Base-by-base conservation (phyloP, 2,888 invertebrate species). In the Anarsia innoxiella region DNA sequence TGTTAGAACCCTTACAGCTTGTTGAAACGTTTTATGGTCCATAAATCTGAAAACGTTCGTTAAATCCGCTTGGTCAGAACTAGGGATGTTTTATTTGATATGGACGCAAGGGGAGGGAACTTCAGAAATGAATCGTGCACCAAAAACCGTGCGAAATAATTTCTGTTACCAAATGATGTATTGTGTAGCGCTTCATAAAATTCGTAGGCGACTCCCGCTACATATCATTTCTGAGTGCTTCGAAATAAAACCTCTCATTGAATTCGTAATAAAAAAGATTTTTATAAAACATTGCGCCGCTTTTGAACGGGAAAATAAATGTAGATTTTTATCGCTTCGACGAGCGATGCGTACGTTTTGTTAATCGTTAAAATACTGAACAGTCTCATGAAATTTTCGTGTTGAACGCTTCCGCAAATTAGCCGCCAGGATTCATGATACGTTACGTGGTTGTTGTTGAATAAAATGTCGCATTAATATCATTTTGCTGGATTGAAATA, bases 11-110 rank as follows among this genome's bases (percentile, higher is more conserved):
- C 63, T 58, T 59, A 51, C 59, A 62, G 73, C 68, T 69, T 68
- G 73, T 67, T 71, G 68, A 68, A 70, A 66, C 64, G 61, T 58
- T 76, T 75, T 73, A 76, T 74, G 69, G 72, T 51, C 71, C 49
- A 74, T 77, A 76, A 77, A 76, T 75, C 60, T 46, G 37, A 56
- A 49, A 50, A 51, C 59, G 58, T 50, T 57, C 63, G 62, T 61
- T 66, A 66, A 56, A 53, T 49, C 49, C 50, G 59, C 58, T 68
- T 62, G 66, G 68, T 66, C 66, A 65, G 63, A 61, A 49, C 51
- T 48, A 43, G 53, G 59, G 53, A 56, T 65, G 59, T 59, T 67
- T 67, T 66, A 67, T 66, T 57, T 47, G 51, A 48, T 48, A 19
- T 28, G 40, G 51, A 46, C 53, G 53, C 54, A 59, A 53, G 44